phyloP scores from a whole-genome alignment of 1,140 invertebrate species.

The Elymnias hypermnestra region DNA sequence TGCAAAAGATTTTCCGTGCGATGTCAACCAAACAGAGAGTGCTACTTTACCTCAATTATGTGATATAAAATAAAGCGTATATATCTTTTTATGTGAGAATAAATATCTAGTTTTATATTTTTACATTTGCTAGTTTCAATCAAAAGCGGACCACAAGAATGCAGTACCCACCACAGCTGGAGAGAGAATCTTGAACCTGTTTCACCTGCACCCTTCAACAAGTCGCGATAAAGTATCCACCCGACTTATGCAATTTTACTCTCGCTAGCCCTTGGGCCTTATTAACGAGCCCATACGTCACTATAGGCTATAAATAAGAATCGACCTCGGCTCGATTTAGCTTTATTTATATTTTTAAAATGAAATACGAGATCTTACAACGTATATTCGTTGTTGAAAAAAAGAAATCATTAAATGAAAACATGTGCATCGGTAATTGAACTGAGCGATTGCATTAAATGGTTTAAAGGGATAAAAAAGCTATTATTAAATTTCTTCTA shows the following conservation, averaged over 20 bases:
- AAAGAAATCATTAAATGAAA: too few relatives aligned
- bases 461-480: too few relatives aligned
- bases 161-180: constrained; percentile 44
- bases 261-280: constrained; percentile 26
- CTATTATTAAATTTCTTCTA: too few relatives aligned
- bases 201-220: constrained; percentile 39
- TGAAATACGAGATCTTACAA: not conserved
- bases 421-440: too few relatives aligned
- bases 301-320: constrained; percentile 21
- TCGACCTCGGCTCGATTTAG: constrained; percentile 11
- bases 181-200: constrained; percentile 59
- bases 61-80: too few relatives aligned
- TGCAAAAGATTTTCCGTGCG: too few relatives aligned
- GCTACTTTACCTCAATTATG: too few relatives aligned
- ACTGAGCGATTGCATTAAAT: too few relatives aligned
- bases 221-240: constrained; percentile 38
- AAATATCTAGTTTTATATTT: constrained; percentile 5
- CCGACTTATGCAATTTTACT: constrained; percentile 40
- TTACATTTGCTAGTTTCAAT: constrained; percentile 27
- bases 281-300: constrained; percentile 27
- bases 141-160: constrained; percentile 44
- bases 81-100: not conserved
- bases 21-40: too few relatives aligned
- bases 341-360: constrained; percentile 12
- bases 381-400: not conserved